Conservation (phyloP, 2,888 invertebrate genomes). For the Pristionchus exspectatus region DNA sequence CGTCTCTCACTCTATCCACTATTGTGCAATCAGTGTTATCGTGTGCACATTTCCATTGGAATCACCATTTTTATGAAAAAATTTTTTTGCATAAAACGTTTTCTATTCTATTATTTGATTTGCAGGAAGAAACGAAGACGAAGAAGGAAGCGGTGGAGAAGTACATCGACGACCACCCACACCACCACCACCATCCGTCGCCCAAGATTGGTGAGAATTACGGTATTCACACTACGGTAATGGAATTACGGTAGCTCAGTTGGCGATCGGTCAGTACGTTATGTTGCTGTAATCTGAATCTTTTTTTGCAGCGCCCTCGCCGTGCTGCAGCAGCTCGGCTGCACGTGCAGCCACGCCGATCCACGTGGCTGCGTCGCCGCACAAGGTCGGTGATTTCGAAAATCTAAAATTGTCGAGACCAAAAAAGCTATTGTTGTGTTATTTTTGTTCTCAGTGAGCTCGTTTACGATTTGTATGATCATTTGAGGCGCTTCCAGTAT, state of each 20-base stretch:
- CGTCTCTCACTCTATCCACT: too few relatives aligned
- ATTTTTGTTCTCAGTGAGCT: too few relatives aligned
- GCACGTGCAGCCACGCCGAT: background rate
- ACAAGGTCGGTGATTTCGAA: background rate
- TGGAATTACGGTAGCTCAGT: background rate
- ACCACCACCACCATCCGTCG: background rate
- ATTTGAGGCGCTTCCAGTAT: too few relatives aligned
- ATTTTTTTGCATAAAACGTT: too few relatives aligned
- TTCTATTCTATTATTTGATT: too few relatives aligned
- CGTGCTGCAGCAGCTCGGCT: background rate
- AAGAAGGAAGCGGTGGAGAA: slow-evolving; percentile 29
- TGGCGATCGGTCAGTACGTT: too few relatives aligned
- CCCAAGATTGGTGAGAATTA: slow-evolving; percentile 21
- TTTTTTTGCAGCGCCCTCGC: slow-evolving; percentile 15
- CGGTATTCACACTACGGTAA: too few relatives aligned
- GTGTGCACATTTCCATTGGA: too few relatives aligned
- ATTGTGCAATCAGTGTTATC: too few relatives aligned
- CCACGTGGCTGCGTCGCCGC: background rate
- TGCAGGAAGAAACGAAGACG: background rate
- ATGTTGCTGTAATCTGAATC: background rate
- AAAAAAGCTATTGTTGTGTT: too few relatives aligned
- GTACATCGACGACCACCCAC: background rate
- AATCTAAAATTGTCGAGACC: background rate
- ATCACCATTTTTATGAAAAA: too few relatives aligned
- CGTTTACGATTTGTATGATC: too few relatives aligned